Percentiles rank a stretch among this genome's conserved stretches.
These are phyloP conservation scores for Byasa hedistus DNA, from an alignment of 2,888 invertebrate species.

Conservation along the genomic window DNA sequence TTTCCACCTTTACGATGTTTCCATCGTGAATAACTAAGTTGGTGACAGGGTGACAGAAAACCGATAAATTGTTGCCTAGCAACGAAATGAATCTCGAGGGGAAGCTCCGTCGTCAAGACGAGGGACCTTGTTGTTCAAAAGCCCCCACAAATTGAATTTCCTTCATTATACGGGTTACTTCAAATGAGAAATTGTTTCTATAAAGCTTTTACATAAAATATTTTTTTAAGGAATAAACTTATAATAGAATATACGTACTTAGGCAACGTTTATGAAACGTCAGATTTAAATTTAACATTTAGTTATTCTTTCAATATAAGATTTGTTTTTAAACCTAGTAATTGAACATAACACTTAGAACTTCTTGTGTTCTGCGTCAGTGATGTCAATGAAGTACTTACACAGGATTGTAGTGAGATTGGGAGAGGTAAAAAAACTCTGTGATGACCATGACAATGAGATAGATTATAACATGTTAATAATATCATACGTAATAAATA, in stretches of 20 bases:
- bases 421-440: no score
- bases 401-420: no score
- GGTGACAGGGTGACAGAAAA: slow-evolving; percentile 32
- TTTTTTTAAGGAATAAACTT: not conserved
- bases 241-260: no score
- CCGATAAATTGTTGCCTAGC: slow-evolving; percentile 31
- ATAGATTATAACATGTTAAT: not conserved
- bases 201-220: not conserved
- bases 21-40: slow-evolving; percentile 2
- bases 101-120: not conserved
- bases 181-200: slow-evolving; percentile 10
- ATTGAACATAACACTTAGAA: no score
- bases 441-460: no score
- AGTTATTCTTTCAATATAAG: no score
- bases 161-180: slow-evolving; percentile 1
- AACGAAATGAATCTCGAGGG: slow-evolving; percentile 5
- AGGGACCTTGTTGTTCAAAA: slow-evolving; percentile 14
- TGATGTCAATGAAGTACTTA: no score
- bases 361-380: no score
- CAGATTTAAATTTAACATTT: no score
- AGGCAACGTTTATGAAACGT: no score
- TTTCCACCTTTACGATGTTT: not conserved
- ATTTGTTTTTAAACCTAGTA: no score
- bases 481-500: not conserved
- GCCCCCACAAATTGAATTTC: slow-evolving; percentile 21